phyloP scores from a whole-genome alignment of 2,888 invertebrate genomes.

The Exephanes ischioxanthus region DNA sequence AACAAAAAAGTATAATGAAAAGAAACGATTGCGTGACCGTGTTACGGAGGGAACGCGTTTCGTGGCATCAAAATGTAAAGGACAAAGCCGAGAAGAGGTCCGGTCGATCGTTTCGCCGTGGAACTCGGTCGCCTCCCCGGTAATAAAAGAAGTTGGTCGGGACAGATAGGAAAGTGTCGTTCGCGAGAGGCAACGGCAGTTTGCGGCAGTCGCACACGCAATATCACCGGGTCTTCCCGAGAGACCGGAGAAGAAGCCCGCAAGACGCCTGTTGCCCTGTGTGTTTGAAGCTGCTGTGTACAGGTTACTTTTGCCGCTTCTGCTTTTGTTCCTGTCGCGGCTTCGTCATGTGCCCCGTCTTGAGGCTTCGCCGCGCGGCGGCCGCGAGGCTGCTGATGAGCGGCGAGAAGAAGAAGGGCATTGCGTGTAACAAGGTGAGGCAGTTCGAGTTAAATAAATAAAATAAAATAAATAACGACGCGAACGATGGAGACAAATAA shows the following conservation, averaged over 20 bases:
- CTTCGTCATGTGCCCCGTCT: constrained; percentile 11
- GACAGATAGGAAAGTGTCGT: constrained; percentile 49
- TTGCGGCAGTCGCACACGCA: constrained; percentile 54
- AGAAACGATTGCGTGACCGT: constrained; percentile 59
- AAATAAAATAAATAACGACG: not conserved
- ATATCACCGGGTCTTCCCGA: constrained; percentile 69
- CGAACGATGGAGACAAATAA: not conserved
- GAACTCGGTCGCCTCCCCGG: constrained; percentile 39
- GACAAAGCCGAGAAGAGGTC: constrained; percentile 14
- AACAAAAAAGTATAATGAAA: constrained; percentile 44
- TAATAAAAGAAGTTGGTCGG: constrained; percentile 20
- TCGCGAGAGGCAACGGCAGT: constrained; percentile 66
- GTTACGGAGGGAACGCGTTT: constrained; percentile 36
- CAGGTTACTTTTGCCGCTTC: not conserved
- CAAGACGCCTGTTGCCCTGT: constrained; percentile 4
- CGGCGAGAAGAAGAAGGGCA: constrained; percentile 7
- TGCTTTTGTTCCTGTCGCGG: constrained; percentile 21
- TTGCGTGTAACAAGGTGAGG: constrained; percentile 56
- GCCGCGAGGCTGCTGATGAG: constrained; percentile 29
- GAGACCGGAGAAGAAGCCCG: constrained; percentile 48
- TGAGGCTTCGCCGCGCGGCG: constrained; percentile 10
- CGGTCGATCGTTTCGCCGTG: constrained; percentile 29
- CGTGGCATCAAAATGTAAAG: constrained; percentile 30
- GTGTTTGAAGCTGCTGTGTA: constrained; percentile 1
- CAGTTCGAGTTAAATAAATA: constrained; percentile 12